Evolutionary conservation across 2,888 invertebrate genomes (phyloP).

Genomic region (Cephus rjabovi): DNA sequence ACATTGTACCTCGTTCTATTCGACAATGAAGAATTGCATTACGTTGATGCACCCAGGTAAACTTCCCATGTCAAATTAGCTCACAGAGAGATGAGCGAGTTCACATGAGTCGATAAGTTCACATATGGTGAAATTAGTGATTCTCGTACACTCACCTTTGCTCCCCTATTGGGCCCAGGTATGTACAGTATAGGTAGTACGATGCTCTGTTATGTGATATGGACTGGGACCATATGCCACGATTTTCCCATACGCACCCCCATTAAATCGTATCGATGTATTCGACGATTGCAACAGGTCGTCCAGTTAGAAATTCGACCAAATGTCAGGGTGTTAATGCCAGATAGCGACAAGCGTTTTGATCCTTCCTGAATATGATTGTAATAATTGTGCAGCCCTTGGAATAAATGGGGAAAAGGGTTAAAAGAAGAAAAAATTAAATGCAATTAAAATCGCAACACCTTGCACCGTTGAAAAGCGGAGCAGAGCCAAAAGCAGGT

Average conservation of each 20-base stretch:
- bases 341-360: constrained; percentile 22
- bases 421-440: constrained; percentile 13
- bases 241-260: constrained; percentile 47
- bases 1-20: neutral
- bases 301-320: neutral
- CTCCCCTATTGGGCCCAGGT: neutral
- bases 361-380: constrained; percentile 25
- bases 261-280: constrained; percentile 28
- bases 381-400: constrained; percentile 16
- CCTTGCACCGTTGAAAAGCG: neutral
- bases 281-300: constrained; percentile 45
- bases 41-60: constrained; percentile 1
- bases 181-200: neutral
- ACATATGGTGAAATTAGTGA: constrained; percentile 27
- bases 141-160: constrained; percentile 5
- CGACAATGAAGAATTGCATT: neutral
- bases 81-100: constrained; percentile 44
- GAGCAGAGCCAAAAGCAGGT: neutral
- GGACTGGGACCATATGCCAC: constrained; percentile 51
- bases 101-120: constrained; percentile 47
- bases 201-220: constrained; percentile 39
- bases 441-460: constrained; percentile 11
- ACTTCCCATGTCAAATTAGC: constrained; percentile 62
- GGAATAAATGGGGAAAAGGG: constrained; percentile 12
- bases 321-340: neutral